phyloP scores from a whole-genome alignment of 2,888 invertebrate species.

The Dryobota labecula region DNA sequence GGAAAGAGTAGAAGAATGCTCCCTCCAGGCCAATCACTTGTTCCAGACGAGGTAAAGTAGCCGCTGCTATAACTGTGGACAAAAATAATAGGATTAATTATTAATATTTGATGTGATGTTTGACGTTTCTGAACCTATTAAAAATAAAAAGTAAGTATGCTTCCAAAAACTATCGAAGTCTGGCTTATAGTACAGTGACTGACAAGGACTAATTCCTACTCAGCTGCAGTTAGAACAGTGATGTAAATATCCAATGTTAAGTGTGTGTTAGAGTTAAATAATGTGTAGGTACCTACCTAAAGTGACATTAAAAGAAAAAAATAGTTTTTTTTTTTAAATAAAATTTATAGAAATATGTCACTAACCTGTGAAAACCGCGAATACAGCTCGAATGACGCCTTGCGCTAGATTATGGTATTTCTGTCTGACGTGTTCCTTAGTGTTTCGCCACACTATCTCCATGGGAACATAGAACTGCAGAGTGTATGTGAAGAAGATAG shows the following conservation, averaged over 20 bases:
- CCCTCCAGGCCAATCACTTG: conserved; percentile 88
- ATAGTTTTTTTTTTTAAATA: too few species aligned
- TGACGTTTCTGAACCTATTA: not conserved
- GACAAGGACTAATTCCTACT: not conserved
- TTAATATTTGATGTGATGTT: not conserved
- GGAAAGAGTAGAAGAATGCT: conserved; percentile 92
- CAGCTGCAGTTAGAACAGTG: not conserved
- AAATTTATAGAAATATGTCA: not conserved
- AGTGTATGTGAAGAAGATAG: conserved; percentile 98
- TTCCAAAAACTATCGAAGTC: not conserved
- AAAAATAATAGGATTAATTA: conserved; percentile 12
- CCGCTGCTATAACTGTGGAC: conserved; percentile 84
- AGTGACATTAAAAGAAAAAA: not conserved
- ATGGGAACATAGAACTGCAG: conserved; percentile 98
- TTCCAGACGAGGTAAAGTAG: conserved; percentile 82
- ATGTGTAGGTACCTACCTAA: not conserved
- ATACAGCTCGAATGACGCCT: conserved; percentile 81
- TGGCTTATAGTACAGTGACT: not conserved
- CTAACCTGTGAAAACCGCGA: conserved; percentile 85
- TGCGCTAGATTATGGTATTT: conserved; percentile 82
- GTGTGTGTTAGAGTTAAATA: not conserved
- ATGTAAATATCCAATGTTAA: not conserved
- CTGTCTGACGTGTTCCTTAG: conserved; percentile 84
- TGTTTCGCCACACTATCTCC: conserved; percentile 96
- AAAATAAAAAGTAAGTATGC: not conserved